Percentiles rank a stretch among this genome's conserved stretches.
Conservation (phyloP, 2,888 invertebrate species). For the Empis livida region DNA sequence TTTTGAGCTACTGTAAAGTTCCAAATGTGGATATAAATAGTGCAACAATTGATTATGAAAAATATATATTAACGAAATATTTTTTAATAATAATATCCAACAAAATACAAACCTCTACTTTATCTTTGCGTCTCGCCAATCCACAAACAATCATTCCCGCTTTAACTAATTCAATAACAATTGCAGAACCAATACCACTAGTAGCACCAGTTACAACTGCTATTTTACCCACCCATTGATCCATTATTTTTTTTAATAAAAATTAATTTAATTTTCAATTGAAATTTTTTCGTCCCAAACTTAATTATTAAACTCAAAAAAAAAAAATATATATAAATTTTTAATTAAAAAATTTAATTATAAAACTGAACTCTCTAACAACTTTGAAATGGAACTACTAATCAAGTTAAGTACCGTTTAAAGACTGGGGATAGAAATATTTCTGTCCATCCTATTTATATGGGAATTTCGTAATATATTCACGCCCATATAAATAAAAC, state of each 20-base stretch:
- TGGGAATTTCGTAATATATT: neutral
- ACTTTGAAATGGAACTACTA: no score
- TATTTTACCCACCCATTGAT: constrained; percentile 17
- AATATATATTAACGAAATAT: no score
- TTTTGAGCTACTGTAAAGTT: no score
- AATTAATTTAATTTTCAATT: neutral
- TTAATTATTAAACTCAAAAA: neutral
- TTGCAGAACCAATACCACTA: constrained; percentile 17
- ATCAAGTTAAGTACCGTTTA: neutral
- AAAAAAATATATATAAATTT: neutral
- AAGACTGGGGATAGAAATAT: neutral
- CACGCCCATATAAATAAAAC: neutral
- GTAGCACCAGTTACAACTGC: constrained; percentile 19
- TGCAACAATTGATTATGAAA: no score
- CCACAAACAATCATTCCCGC: constrained; percentile 20
- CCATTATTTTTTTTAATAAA: constrained; percentile 12
- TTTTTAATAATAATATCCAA: neutral
- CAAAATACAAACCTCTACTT: constrained; percentile 20
- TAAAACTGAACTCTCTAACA: no score
- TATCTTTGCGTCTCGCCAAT: constrained; percentile 18
- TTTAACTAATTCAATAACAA: constrained; percentile 16
- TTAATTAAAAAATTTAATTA: no score
- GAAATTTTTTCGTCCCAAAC: no score
- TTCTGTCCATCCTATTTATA: neutral
- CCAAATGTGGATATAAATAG: no score